Percentiles rank a stretch among this genome's conserved stretches.
Conservation (phyloP, 2,797 vertebrate species). For the Aplochiton taeniatus region DNA sequence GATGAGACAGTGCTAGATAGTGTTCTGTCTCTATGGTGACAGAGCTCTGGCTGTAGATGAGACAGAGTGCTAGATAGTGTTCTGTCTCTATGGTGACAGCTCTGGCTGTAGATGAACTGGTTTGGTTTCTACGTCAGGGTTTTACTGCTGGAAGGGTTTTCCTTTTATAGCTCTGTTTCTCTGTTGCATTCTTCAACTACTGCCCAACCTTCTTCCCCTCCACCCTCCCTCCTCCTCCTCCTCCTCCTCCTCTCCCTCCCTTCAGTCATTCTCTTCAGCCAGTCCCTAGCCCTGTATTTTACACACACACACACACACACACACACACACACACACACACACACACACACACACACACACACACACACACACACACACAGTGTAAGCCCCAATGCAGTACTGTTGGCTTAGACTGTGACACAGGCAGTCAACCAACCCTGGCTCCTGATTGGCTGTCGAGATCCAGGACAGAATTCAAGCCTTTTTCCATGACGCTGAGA, state of each 20-base stretch:
- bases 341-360: neutral
- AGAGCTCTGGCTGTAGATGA: too few species aligned
- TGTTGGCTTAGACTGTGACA: neutral
- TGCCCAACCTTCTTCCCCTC: neutral
- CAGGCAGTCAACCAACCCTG: neutral
- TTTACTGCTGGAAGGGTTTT: slow-evolving; percentile 72
- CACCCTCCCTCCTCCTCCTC: too few species aligned
- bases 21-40: too few species aligned
- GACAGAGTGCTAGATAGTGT: too few species aligned
- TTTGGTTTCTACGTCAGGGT: slow-evolving; percentile 16
- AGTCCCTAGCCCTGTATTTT: too few species aligned
- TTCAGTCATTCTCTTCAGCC: too few species aligned
- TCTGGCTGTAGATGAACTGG: too few species aligned
- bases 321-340: too few species aligned
- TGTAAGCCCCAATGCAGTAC: neutral
- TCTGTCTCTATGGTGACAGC: too few species aligned
- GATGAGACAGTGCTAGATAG: too few species aligned
- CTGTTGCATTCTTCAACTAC: slow-evolving; percentile 68
- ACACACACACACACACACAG: neutral
- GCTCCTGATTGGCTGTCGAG: slow-evolving; percentile 24
- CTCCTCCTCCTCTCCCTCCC: too few species aligned
- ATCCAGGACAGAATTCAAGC: slow-evolving; percentile 49
- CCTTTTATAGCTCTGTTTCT: slow-evolving; percentile 82
- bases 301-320: too few species aligned
- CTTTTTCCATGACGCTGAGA: slow-evolving; percentile 52